Percentiles rank a stretch among this genome's conserved stretches.
Evolutionary conservation across 2,113 vertebrate species (phyloP).

Genomic region (Strix aluco): DNA sequence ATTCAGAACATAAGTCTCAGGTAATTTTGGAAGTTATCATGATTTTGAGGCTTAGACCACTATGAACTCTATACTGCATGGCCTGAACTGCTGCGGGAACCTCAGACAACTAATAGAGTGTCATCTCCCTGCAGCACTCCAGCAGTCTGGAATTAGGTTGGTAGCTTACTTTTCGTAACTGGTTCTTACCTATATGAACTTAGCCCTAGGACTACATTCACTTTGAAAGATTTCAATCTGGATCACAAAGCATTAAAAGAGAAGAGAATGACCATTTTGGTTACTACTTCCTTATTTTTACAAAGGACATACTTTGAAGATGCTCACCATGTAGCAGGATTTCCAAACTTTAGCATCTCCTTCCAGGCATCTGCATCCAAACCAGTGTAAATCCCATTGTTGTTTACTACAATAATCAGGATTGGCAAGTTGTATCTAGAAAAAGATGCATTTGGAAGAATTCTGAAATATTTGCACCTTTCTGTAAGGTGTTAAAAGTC

Average conservation of each 20-base stretch:
- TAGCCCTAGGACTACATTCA: neutral
- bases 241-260: neutral
- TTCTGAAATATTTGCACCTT: neutral
- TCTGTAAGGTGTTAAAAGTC: neutral
- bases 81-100: neutral
- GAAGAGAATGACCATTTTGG: neutral
- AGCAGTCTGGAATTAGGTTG: neutral
- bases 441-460: neutral
- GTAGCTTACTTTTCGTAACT: neutral
- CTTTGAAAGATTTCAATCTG: neutral
- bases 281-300: neutral
- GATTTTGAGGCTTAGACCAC: neutral
- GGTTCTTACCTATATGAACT: neutral
- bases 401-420: slow-evolving; percentile 91
- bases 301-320: neutral
- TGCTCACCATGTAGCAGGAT: slow-evolving; percentile 76
- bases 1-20: neutral
- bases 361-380: slow-evolving; percentile 85
- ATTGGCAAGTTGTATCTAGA: slow-evolving; percentile 90
- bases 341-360: slow-evolving; percentile 80
- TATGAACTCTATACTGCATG: neutral
- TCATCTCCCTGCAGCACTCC: neutral
- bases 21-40: neutral
- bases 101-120: neutral
- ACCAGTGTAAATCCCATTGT: slow-evolving; percentile 96